Percentiles rank a stretch among this genome's conserved stretches.
phyloP scores from a whole-genome alignment of 1,140 invertebrate species.

The Stenopsyche tienmushanensis region DNA sequence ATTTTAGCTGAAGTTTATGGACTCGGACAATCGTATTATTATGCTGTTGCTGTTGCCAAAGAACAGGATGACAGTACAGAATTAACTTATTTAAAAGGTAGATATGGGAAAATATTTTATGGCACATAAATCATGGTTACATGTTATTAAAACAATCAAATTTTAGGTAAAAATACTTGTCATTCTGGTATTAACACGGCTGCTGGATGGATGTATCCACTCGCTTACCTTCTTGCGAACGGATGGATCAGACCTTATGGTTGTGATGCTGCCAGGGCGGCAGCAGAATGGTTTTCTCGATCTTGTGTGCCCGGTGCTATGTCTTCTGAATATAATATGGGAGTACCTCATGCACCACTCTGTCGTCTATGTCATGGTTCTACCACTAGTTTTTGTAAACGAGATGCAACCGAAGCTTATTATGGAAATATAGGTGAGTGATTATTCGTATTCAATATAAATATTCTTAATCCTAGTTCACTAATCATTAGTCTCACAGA shows the following conservation, averaged over 20 bases:
- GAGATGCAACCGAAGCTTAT: constrained; percentile 86
- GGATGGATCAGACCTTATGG: constrained; percentile 90
- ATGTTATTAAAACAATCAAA: background rate
- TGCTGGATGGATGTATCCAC: constrained; percentile 93
- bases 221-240: constrained; percentile 91
- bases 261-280: constrained; percentile 85
- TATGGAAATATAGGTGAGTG: constrained; percentile 69
- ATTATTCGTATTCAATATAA: no score
- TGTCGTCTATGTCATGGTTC: constrained; percentile 92
- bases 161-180: constrained; percentile 77
- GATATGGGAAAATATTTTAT: constrained; percentile 8
- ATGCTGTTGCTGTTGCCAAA: constrained; percentile 91
- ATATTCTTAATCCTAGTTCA: no score
- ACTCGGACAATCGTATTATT: constrained; percentile 81
- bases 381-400: constrained; percentile 77
- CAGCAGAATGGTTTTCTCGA: constrained; percentile 90
- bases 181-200: constrained; percentile 89
- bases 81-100: constrained; percentile 82
- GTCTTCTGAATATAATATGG: constrained; percentile 77
- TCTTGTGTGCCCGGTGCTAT: constrained; percentile 88
- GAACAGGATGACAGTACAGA: constrained; percentile 84
- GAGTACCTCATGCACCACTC: constrained; percentile 83
- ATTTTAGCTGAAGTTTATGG: constrained; percentile 91
- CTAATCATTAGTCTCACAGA: no score
- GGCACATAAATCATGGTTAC: background rate